Base-by-base conservation (phyloP, 2,888 invertebrate species). In the Lochmaea capreae region DNA sequence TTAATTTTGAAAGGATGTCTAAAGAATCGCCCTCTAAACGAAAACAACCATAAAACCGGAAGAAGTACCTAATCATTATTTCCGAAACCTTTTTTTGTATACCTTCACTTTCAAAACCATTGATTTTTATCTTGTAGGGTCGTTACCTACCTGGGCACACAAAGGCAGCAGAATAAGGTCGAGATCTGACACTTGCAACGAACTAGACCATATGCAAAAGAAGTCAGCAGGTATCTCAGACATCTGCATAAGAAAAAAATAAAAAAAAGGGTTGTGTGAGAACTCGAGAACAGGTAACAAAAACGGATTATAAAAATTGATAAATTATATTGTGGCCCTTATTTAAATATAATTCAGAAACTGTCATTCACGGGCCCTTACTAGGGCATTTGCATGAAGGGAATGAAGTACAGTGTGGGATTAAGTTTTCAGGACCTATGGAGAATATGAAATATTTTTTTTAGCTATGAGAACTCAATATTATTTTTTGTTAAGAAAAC, bases 271-370 rank as follows among this genome's bases (percentile, higher is more conserved):
- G 75, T 76, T 77, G 82, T 83, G 82, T 82, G 83, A 81, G 83
- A 83, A 83, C 78, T 73, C 72, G 76, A 66, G 81, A 81, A 83
- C 83, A 84, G 85, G 84, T 85, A 85, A 85, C 84, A 83, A 83
- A 63, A 70, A 82, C 81, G 81, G 81, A 83, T 83, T 84, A 84
- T 82, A 77, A 83, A 83, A 84, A 84, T 85, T 85, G 85, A 85
- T 85, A 85, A 85, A 85, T 85, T 85, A 72, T 66, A 62, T 73
- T 72, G 62, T 73, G 73, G 70, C 79, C 82, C 84, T 85, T 81
- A 85, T 85, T 85, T 86, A 84, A 86, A 86, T 86, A 86, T 86
- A 82, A 86, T 86, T 86, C 85, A 85, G 81, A 82, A 86, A 85
- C 85, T 86, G 85, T 86, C 86, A 86, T 85, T 86, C 86, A 85